Base-by-base conservation (phyloP, 2,113 vertebrate species). In the Meleagris gallopavo region DNA sequence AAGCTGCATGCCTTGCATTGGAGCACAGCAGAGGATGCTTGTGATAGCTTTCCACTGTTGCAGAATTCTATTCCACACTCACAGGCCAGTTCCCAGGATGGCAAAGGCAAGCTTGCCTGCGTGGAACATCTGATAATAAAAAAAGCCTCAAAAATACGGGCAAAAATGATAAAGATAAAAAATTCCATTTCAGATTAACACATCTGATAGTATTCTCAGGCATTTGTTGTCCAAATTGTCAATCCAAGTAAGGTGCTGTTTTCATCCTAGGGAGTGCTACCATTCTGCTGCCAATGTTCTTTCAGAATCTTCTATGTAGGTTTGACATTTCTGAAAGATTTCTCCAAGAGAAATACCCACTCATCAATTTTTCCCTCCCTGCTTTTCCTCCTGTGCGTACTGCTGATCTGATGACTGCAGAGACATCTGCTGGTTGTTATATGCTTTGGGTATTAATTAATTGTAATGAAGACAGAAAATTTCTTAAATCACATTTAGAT, bases 381-480 rank as follows among this genome's bases (percentile, higher is more conserved):
- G 29, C 4, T 57, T 83, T 80, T 77, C 22, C 25, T 48, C 13
- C 3, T 48, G 24, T n/a, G 40, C 40, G 14, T n/a, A 43, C 45
- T 6, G 7, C 60, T 90, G 54, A 55, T 85, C 66, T 86, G 94
- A 29, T 79, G 48, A 54, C 58, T 91, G 62, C 38, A 92, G 87
- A 88, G 82, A 87, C 94, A 95, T 91, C 96, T 96, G 83, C 92
- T 95, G 93, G 70, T 69, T 94, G 81, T 73, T 73, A 83, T 11
- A 62, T 1, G 43, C 82, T 94, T 67, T 64, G 62, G 93, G 60
- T 82, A 50, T 58, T 16, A 69, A 40, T 13, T 88, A 54, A 57
- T 70, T 34, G 21, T 5, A 82, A 81, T 12, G 30, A 89, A 83
- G 34, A 65, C 15, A 65, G 52, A 75, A 54, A 36, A 95, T 50